phyloP scores from a whole-genome alignment of 2,113 vertebrate genomes.

The Cavia aperea region DNA sequence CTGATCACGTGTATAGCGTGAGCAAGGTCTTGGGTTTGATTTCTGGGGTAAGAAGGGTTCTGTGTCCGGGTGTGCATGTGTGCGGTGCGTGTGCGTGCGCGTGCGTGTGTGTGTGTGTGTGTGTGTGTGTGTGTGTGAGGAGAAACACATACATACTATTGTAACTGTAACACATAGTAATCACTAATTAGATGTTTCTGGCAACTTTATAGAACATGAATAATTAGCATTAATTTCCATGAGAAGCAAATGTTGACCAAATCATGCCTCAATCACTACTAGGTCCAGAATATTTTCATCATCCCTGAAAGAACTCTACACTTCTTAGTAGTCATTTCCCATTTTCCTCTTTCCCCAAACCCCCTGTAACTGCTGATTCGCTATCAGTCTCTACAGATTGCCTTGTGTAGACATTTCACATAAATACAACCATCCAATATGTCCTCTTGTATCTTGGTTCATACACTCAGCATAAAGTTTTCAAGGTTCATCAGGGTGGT shows the following conservation, averaged over 20 bases:
- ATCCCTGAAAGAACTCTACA: not conserved
- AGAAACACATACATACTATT: not conserved
- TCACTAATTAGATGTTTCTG: not conserved
- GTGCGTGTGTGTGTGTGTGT: not conserved
- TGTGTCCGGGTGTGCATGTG: not conserved
- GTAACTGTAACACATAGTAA: not conserved
- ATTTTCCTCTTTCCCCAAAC: not conserved
- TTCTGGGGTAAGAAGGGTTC: not conserved
- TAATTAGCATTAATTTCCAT: not conserved
- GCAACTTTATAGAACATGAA: not conserved
- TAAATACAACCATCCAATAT: not conserved
- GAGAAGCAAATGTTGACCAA: not conserved
- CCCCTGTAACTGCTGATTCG: not conserved
- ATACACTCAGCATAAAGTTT: not conserved
- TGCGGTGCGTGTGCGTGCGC: not conserved
- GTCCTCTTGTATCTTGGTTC: not conserved
- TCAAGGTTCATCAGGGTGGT: not conserved
- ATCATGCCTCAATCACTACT: not conserved
- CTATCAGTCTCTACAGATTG: not conserved
- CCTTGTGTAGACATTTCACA: not conserved
- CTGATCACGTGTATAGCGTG: not conserved
- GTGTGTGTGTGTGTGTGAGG: not conserved
- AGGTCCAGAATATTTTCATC: conserved; percentile 6
- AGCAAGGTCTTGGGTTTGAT: not conserved
- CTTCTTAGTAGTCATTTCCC: not conserved